Evolutionary conservation across 2,797 vertebrate species (phyloP), one percentile per base, ranked within the genome.

Genomic region (Muscicapa striata): DNA sequence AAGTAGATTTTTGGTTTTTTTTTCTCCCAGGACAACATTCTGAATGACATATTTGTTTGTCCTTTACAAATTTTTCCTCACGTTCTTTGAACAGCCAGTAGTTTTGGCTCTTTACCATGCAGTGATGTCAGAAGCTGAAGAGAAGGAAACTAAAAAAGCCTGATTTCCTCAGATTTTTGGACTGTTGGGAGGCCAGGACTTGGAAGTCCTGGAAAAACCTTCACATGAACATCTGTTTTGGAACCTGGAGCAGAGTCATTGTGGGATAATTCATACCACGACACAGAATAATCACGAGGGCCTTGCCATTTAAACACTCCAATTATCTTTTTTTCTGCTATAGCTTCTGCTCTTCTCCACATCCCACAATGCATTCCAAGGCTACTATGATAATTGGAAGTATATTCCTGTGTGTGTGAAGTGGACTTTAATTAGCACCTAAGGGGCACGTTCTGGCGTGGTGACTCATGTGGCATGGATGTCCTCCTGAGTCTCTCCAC

Each of bases 401-500:
- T 84, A 66, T 94, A 86, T 73, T 87, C 89, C 92, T 84, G 16
- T 72, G 48, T 6, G 1, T 5, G 1, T 84, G 82, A 95, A 94
- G 54, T 91, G 78, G 83, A 92, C 81, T 61, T 93, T 95, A 96
- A 96, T 96, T 76, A 89, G 57, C 49, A 90, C 85, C 83, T 80
- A 45, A 88, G 80, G 87, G 89, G 43, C 32, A 66, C 82, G 40
- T 91, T 87, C 62, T 75, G 66, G 41, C 78, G 32, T 41, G 12
- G 27, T 94, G 86, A 90, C 64, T 93, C 93, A 85, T 3, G 45
- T 40, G 78, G 36, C 85, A 57, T 2, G 10, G 81, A 75, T 54
- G 36, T 66, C 77, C 66, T 69, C 58, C 43, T 49, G 84, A 78
- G 76, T 73, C 0, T 0, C 72, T 70, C 69, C 51, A 34, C 17